These are phyloP conservation scores for Synodontis membranacea DNA, from an alignment of 2,113 vertebrate species.

Conservation along the genomic window DNA sequence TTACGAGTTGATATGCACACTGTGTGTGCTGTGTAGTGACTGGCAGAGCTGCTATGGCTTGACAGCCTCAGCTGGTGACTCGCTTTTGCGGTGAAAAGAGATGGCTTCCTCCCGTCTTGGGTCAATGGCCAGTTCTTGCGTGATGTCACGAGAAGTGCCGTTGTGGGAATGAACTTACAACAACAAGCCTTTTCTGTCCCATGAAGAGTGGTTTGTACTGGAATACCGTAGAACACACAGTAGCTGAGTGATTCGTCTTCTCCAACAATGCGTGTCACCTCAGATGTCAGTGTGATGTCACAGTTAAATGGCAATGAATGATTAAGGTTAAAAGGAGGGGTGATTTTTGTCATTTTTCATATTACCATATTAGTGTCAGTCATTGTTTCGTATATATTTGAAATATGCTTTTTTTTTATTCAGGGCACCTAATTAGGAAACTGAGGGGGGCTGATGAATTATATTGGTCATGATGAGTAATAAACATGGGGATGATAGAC, in stretches of 20 bases:
- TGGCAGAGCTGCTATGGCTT: constrained; percentile 24
- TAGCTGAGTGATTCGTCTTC: neutral
- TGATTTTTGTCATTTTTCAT: neutral
- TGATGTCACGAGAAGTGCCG: constrained; percentile 33
- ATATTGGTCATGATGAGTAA: neutral
- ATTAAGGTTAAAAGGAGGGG: neutral
- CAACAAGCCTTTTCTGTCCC: constrained; percentile 33
- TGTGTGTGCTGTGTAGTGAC: constrained; percentile 33
- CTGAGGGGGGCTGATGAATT: neutral
- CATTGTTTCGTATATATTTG: neutral
- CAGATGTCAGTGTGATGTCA: neutral
- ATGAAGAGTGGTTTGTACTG: constrained; percentile 3
- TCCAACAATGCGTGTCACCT: neutral
- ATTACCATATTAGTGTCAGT: neutral
- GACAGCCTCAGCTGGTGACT: constrained; percentile 38
- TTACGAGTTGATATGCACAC: constrained; percentile 22
- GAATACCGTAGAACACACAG: neutral
- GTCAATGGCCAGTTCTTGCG: constrained; percentile 7
- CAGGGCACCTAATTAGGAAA: neutral
- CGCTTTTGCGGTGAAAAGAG: constrained; percentile 5
- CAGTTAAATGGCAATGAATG: neutral
- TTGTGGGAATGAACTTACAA: constrained; percentile 21
- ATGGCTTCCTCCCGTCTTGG: neutral
- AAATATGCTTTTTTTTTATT: neutral
- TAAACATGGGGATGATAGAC: neutral